These are phyloP conservation scores for Hyaena hyaena DNA, from an alignment of 2,113 vertebrate genomes.

Conservation along the genomic window DNA sequence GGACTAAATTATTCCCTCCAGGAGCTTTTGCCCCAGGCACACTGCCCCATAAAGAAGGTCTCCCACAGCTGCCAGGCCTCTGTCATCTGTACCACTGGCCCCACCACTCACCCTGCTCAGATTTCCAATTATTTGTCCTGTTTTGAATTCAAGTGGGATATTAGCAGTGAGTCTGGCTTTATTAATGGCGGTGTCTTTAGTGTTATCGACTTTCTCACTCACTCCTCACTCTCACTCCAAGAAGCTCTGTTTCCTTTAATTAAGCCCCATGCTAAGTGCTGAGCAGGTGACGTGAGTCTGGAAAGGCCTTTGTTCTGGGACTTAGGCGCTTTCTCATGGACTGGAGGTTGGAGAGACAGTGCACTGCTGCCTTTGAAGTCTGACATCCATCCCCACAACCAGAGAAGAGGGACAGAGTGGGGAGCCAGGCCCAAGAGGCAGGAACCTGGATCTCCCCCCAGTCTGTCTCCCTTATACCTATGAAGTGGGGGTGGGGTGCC, in stretches of 20 bases:
- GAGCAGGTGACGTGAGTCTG: constrained; percentile 74
- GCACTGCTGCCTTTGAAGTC: constrained; percentile 73
- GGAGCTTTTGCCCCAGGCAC: neutral
- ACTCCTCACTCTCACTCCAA: constrained; percentile 58
- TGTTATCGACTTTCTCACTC: constrained; percentile 71
- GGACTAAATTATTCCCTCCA: neutral
- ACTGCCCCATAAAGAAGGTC: neutral
- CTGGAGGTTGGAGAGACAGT: constrained; percentile 7
- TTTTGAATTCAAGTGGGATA: constrained; percentile 79
- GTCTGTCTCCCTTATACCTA: constrained; percentile 36
- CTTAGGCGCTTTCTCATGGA: constrained; percentile 65
- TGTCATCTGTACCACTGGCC: constrained; percentile 68
- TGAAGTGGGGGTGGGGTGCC: neutral
- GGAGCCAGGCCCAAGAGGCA: neutral
- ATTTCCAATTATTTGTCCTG: constrained; percentile 82
- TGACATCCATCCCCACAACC: constrained; percentile 74
- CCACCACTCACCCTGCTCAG: constrained; percentile 66
- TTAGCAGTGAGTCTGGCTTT: constrained; percentile 65
- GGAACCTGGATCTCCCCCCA: neutral
- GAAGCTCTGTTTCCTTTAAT: constrained; percentile 76
- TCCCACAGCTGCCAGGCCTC: constrained; percentile 78
- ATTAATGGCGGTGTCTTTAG: constrained; percentile 73
- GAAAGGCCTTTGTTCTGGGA: constrained; percentile 73
- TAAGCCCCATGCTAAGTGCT: constrained; percentile 77
- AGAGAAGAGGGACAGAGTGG: neutral